phyloP scores from a whole-genome alignment of 2,113 vertebrate species.

The Blennius ocellaris region DNA sequence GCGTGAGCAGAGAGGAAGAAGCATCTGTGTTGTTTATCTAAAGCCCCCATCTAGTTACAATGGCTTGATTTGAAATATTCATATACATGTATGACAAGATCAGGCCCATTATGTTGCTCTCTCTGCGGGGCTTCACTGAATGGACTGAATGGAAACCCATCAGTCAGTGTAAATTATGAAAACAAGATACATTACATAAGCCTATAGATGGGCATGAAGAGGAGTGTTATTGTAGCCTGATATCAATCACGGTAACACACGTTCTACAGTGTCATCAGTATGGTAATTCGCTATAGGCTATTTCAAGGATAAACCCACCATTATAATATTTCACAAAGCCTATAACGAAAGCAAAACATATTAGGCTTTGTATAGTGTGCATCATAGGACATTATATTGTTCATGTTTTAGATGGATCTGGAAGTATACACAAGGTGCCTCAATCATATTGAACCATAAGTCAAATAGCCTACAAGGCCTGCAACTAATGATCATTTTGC shows the following conservation, averaged over 20 bases:
- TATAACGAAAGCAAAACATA: constrained; percentile 70
- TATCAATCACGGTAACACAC: constrained; percentile 67
- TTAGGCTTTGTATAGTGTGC: constrained; percentile 58
- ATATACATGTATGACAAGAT: constrained; percentile 82
- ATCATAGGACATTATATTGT: constrained; percentile 52
- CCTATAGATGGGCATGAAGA: constrained; percentile 73
- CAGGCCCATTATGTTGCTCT: constrained; percentile 73
- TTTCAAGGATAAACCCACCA: constrained; percentile 77
- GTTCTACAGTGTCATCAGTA: constrained; percentile 72
- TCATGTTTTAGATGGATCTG: constrained; percentile 53
- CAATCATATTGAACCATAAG: constrained; percentile 43
- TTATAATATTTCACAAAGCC: constrained; percentile 75
- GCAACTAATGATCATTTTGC: constrained; percentile 9
- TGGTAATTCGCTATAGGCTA: constrained; percentile 75
- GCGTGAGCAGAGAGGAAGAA: constrained; percentile 60
- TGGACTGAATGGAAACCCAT: constrained; percentile 70
- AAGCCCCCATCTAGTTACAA: constrained; percentile 70
- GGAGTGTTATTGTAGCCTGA: constrained; percentile 66
- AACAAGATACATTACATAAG: constrained; percentile 79
- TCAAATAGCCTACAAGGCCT: constrained; percentile 20
- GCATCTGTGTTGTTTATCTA: constrained; percentile 77
- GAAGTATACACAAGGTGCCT: constrained; percentile 35
- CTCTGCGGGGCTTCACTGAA: constrained; percentile 69
- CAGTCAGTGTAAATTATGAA: constrained; percentile 78
- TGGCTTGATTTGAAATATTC: constrained; percentile 80